These are phyloP conservation scores for Homarus americanus DNA, from an alignment of 1,140 invertebrate species.

Conservation along the genomic window DNA sequence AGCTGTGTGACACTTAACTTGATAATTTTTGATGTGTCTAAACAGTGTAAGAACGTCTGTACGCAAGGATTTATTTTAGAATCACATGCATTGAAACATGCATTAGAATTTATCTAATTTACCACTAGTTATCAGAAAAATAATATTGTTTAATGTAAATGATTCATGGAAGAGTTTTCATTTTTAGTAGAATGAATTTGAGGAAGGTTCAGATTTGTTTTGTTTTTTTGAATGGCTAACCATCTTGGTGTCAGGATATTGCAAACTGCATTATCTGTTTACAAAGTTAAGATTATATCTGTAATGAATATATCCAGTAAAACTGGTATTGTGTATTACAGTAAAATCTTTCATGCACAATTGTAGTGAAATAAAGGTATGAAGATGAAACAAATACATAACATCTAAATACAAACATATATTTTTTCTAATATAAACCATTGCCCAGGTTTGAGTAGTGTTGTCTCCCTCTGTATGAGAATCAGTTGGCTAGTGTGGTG, in stretches of 20 bases:
- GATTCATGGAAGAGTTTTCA: too few relatives aligned
- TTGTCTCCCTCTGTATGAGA: too few relatives aligned
- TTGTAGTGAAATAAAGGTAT: not conserved
- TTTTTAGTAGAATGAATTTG: not conserved
- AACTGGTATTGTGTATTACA: not conserved
- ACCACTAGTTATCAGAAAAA: too few relatives aligned
- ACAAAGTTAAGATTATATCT: not conserved
- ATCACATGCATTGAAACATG: too few relatives aligned
- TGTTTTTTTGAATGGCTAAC: not conserved
- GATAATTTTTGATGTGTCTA: not conserved
- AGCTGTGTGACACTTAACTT: not conserved
- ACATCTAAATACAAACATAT: not conserved
- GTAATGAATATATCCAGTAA: not conserved
- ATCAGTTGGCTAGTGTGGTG: too few relatives aligned
- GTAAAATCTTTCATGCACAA: not conserved
- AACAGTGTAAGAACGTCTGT: not conserved
- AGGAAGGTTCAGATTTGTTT: not conserved
- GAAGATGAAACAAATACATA: not conserved
- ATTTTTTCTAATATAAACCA: not conserved
- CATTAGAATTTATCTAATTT: too few relatives aligned
- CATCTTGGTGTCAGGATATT: not conserved
- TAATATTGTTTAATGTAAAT: too few relatives aligned
- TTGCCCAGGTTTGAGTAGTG: too few relatives aligned
- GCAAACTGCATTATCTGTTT: not conserved
- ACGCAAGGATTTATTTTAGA: not conserved